Conservation (phyloP, 2,113 vertebrate species). For the Cyanoramphus novaezelandiae region DNA sequence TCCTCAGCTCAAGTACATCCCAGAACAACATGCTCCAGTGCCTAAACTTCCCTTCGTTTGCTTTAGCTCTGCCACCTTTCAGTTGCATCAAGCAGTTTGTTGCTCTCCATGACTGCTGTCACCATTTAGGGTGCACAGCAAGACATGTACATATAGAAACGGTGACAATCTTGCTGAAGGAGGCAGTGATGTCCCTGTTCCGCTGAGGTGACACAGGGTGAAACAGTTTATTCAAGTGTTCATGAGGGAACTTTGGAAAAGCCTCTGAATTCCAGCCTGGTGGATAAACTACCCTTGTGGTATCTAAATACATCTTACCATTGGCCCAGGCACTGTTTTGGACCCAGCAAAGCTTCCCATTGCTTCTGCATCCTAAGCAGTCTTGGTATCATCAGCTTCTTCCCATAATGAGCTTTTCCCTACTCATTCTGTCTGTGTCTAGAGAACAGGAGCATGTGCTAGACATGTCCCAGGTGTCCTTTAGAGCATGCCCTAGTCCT, state of each 20-base stretch:
- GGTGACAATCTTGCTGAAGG: background rate
- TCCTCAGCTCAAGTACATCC: background rate
- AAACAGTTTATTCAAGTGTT: background rate
- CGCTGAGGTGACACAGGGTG: background rate
- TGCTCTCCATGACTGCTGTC: background rate
- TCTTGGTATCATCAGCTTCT: background rate
- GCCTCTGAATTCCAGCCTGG: background rate
- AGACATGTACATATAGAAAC: background rate
- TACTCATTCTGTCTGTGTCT: background rate
- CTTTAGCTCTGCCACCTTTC: background rate
- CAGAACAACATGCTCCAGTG: accelerated
- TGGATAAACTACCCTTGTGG: background rate
- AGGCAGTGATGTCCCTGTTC: background rate
- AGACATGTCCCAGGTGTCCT: background rate
- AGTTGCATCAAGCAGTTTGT: background rate
- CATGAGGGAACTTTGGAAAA: background rate
- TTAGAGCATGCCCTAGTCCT: background rate
- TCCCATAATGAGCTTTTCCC: background rate
- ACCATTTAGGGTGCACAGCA: background rate
- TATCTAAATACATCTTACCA: background rate
- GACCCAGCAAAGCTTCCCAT: background rate
- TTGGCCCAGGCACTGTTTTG: background rate
- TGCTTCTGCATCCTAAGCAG: background rate
- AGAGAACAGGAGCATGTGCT: background rate
- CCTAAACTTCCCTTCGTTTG: background rate